These are phyloP conservation scores for Ctena decussata DNA, from an alignment of 2,888 invertebrate species.

Conservation along the genomic window DNA sequence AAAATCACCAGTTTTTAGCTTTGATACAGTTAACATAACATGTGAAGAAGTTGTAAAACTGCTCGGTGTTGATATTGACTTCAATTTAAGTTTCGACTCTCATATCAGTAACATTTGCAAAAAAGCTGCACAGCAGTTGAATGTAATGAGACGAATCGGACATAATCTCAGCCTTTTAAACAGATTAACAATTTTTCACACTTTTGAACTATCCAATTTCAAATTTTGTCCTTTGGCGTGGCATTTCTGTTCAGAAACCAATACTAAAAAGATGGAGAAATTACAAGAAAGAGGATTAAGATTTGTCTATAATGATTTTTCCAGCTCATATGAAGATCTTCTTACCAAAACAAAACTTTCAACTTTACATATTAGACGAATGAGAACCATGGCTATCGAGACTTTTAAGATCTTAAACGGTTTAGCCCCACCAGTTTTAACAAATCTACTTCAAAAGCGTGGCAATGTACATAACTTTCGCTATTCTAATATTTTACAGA, in stretches of 20 bases:
- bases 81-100: not conserved
- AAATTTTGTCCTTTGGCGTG: conserved; percentile 39
- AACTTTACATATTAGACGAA: not conserved
- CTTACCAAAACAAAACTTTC: not conserved
- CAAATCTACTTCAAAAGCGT: not conserved
- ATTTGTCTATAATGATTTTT: not conserved
- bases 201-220: conserved; percentile 36
- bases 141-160: not conserved
- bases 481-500: not conserved
- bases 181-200: conserved; percentile 31
- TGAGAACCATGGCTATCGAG: not conserved
- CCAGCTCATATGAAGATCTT: not conserved
- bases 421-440: not conserved
- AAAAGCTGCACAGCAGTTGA: not conserved
- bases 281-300: too few species aligned
- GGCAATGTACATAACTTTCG: not conserved
- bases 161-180: conserved; percentile 17
- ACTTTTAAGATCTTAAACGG: not conserved
- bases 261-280: conserved; percentile 17
- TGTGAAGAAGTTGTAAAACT: too few species aligned
- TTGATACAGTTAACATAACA: not conserved
- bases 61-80: too few species aligned
- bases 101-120: not conserved
- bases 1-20: not conserved
- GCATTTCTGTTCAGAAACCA: conserved; percentile 21